Conservation (phyloP, 1,140 invertebrate species). For the Grapholita molesta region DNA sequence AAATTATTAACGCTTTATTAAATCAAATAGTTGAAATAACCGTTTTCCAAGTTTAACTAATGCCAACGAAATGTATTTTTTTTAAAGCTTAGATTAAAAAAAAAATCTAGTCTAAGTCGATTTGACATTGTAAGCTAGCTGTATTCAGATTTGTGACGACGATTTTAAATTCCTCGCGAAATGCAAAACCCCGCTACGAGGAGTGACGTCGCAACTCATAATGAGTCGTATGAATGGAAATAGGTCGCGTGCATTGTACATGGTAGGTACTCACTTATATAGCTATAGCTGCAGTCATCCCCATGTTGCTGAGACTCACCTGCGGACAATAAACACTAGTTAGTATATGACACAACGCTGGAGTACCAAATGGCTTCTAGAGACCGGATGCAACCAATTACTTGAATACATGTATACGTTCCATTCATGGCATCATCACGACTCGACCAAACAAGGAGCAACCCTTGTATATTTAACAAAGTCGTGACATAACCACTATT, state of each 20-base stretch:
- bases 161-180: neutral
- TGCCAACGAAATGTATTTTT: no score
- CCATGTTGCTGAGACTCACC: conserved; percentile 74
- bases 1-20: no score
- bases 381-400: neutral
- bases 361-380: neutral
- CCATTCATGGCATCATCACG: conserved; percentile 23
- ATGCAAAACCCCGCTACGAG: neutral
- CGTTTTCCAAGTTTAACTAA: no score
- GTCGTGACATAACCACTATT: conserved; percentile 27
- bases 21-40: no score
- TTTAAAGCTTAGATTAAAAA: no score
- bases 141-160: neutral
- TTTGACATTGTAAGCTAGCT: neutral
- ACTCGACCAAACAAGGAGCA: conserved; percentile 18
- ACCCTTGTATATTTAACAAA: conserved; percentile 22
- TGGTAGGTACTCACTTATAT: conserved; percentile 68
- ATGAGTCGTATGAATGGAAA: neutral
- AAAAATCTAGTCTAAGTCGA: no score
- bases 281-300: conserved; percentile 75
- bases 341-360: neutral
- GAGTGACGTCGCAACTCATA: conserved; percentile 5
- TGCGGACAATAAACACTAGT: conserved; percentile 43
- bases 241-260: conserved; percentile 5
- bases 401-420: neutral